Conservation (phyloP, 2,888 invertebrate genomes). For the Drosophila rubida region DNA sequence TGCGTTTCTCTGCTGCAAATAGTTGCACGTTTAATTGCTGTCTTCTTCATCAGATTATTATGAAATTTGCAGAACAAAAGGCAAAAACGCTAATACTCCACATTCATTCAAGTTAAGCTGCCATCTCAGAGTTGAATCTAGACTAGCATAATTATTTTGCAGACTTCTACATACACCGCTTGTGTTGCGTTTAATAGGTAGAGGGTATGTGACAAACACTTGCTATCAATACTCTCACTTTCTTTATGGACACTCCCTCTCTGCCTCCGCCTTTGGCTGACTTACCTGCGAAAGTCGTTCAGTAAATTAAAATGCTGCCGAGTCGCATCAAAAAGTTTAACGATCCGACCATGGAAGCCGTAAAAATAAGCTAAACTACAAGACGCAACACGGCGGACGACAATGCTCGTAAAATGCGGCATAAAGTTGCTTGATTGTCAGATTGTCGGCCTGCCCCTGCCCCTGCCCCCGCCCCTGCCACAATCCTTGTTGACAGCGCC, state of each 20-base stretch:
- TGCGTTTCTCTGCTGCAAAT: neutral
- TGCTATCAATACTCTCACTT: slow-evolving; percentile 33
- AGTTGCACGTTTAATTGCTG: slow-evolving; percentile 1
- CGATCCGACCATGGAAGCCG: slow-evolving; percentile 28
- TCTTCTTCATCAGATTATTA: slow-evolving; percentile 5
- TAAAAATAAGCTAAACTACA: slow-evolving; percentile 36
- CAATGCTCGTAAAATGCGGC: slow-evolving; percentile 45
- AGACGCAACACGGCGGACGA: slow-evolving; percentile 1
- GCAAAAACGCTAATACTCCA: slow-evolving; percentile 7
- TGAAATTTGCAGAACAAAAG: slow-evolving; percentile 13
- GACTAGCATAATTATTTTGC: neutral
- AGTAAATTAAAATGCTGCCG: slow-evolving; percentile 67
- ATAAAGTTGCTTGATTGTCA: slow-evolving; percentile 59
- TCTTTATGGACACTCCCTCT: slow-evolving; percentile 2
- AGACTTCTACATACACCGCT: too few relatives aligned
- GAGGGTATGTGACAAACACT: neutral
- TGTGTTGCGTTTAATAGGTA: neutral
- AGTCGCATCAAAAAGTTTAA: slow-evolving; percentile 58
- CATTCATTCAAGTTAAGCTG: neutral
- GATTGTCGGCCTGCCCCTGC: slow-evolving; percentile 42
- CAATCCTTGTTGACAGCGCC: slow-evolving; percentile 64
- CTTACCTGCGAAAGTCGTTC: slow-evolving; percentile 10
- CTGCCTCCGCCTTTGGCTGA: neutral
- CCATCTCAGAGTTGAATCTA: neutral
- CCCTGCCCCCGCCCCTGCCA: too few relatives aligned